A percentile compares a stretch with the other conserved stretches of the same genome.
Conservation (phyloP, 2,888 invertebrate species). For the Drosophila ustulata region DNA sequence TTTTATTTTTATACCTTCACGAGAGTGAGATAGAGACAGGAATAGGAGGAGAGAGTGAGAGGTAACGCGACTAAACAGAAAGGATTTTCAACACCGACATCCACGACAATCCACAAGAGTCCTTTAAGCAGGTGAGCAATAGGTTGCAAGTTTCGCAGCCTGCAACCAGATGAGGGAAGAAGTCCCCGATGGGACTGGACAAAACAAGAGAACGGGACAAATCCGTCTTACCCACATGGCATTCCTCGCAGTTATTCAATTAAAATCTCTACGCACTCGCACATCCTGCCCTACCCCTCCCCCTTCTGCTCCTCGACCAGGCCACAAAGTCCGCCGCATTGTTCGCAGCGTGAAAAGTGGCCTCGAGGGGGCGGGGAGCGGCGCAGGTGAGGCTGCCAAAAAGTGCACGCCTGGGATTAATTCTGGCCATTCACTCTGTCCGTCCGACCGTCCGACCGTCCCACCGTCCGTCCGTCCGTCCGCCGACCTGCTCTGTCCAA, state of each 20-base stretch:
- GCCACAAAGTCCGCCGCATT: slow-evolving; percentile 31
- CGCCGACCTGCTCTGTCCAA: background rate
- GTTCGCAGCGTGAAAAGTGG: slow-evolving; percentile 20
- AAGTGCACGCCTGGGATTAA: slow-evolving; percentile 75
- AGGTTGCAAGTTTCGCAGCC: slow-evolving; percentile 20
- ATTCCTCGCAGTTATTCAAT: slow-evolving; percentile 68
- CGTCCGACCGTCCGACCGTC: background rate
- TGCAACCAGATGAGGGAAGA: background rate
- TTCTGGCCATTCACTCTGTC: slow-evolving; percentile 35
- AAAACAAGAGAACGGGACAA: slow-evolving; percentile 9
- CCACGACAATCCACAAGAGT: slow-evolving; percentile 12
- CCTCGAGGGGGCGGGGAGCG: slow-evolving; percentile 11
- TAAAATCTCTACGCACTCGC: slow-evolving; percentile 60
- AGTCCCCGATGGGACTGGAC: background rate
- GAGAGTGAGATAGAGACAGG: background rate
- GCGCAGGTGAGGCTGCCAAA: slow-evolving; percentile 35
- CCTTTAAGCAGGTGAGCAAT: slow-evolving; percentile 32
- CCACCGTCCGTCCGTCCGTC: background rate
- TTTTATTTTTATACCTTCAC: slow-evolving; percentile 16
- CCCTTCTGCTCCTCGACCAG: background rate
- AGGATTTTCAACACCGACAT: slow-evolving; percentile 14
- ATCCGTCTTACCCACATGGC: slow-evolving; percentile 41
- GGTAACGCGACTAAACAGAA: background rate
- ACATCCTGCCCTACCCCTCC: slow-evolving; percentile 10
- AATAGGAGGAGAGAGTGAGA: background rate